A percentile compares a stretch with the other conserved stretches of the same genome.
Conservation (phyloP, 1,140 invertebrate species). For the Camponotus floridanus region DNA sequence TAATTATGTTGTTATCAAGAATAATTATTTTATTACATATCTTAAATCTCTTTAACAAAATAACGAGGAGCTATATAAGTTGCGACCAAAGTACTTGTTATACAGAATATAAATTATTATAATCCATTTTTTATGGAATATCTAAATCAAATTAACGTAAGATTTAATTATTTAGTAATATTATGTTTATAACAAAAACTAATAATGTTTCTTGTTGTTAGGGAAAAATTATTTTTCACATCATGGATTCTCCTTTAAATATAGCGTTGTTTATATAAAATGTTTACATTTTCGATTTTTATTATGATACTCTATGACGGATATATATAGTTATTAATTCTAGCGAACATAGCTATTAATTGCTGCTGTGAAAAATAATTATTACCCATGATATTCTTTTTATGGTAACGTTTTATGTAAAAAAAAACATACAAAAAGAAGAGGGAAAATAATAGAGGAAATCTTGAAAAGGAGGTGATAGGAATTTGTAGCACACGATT, state of each 20-base stretch:
- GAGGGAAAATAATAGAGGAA: not conserved
- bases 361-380: no score
- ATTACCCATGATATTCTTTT: no score
- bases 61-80: conserved; percentile 42
- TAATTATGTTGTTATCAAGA: conserved; percentile 38
- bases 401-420: no score
- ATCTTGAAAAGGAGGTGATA: not conserved
- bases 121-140: conserved; percentile 29
- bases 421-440: not conserved
- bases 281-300: no score
- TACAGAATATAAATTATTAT: conserved; percentile 37
- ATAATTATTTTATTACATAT: conserved; percentile 53
- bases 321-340: no score
- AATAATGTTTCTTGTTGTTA: conserved; percentile 59
- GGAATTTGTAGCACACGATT: not conserved
- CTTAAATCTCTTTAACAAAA: conserved; percentile 39
- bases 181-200: conserved; percentile 43
- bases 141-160: conserved; percentile 46
- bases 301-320: no score
- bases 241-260: no score
- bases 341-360: no score
- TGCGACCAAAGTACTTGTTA: conserved; percentile 59
- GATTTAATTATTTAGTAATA: conserved; percentile 50
- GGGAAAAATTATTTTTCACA: conserved; percentile 28
- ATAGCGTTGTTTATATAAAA: not conserved